Conservation (phyloP, 2,888 invertebrate genomes). For the Alsophila aescularia region DNA sequence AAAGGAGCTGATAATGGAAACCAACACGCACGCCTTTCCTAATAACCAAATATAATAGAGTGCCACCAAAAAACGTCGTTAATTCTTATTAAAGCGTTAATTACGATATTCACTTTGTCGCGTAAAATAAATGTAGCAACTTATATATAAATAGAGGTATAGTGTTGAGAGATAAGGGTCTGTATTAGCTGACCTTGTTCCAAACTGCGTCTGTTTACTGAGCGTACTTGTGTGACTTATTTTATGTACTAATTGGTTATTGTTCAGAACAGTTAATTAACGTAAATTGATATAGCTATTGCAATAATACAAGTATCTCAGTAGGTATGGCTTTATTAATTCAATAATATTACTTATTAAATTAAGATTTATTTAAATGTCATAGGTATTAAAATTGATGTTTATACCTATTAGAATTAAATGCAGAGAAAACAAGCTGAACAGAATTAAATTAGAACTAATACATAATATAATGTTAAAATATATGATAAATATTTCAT, state of each 20-base stretch:
- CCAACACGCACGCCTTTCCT: no score
- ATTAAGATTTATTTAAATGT: slow-evolving; percentile 30
- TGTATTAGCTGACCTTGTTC: slow-evolving; percentile 34
- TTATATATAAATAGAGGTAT: not conserved
- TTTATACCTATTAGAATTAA: not conserved
- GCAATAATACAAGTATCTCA: slow-evolving; percentile 30
- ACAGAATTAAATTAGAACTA: not conserved
- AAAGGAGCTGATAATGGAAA: no score
- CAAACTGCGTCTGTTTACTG: slow-evolving; percentile 31
- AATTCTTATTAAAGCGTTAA: not conserved
- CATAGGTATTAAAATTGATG: slow-evolving; percentile 13
- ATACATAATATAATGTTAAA: not conserved
- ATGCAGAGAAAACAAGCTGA: not conserved
- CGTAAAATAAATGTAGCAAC: not conserved
- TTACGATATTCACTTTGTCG: not conserved
- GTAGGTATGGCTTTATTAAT: slow-evolving; percentile 11
- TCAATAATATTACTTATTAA: slow-evolving; percentile 13
- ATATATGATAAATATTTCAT: no score
- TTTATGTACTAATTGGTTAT: slow-evolving; percentile 36
- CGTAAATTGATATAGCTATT: slow-evolving; percentile 35
- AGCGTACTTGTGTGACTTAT: slow-evolving; percentile 5
- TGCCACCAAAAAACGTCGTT: not conserved
- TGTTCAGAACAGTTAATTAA: slow-evolving; percentile 36
- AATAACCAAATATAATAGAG: no score
- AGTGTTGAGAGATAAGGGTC: slow-evolving; percentile 21